Evolutionary conservation across 2,797 vertebrate species (phyloP), one percentile per base, ranked within the genome.

Genomic region (Synaphobranchus kaupii): DNA sequence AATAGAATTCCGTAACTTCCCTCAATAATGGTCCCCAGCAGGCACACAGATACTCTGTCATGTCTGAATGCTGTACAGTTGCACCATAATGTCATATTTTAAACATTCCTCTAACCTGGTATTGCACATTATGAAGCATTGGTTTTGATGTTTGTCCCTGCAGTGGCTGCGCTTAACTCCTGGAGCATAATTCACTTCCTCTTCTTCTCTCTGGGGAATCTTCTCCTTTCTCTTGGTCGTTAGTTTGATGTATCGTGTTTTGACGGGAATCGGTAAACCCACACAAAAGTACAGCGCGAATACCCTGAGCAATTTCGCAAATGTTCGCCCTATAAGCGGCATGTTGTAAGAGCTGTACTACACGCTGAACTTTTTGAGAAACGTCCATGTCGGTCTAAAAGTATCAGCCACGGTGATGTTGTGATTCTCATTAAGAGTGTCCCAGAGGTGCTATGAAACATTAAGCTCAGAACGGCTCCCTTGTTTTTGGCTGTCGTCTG

Each of bases 211-310:
- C 78, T 71, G 86, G 89, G 86, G 87, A 92, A 91, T 90, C 87
- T 89, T 86, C 89, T 89, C 52, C 83, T 83, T 87, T 28, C 52
- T 88, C 52, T 89, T 34, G 85, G 88, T 88, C 86, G 88, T 84
- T 39, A 88, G 89, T 88, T 91, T 94, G 94, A 95, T 92, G 89
- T 91, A 94, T 93, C 90, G 80, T 92, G 94, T 93, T 94, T 92
- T 95, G 94, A 94, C 93, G 92, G 91, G 89, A 94, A 88, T 86
- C 86, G 86, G 91, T 90, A 90, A 88, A 89, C 91, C 88, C 86
- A 89, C 88, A 88, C 89, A 85, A 89, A 88, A 89, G 88, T 87
- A 81, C 44, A 89, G 71, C 71, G 85, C 82, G 83, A 58, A 88
- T 68, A 85, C 88, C 90, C 92, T 85, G 86, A 88, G 91, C 91